Evolutionary conservation across 2,888 invertebrate species (phyloP), one percentile per base, ranked within the genome.

Genomic region (Plagodis dolabraria): DNA sequence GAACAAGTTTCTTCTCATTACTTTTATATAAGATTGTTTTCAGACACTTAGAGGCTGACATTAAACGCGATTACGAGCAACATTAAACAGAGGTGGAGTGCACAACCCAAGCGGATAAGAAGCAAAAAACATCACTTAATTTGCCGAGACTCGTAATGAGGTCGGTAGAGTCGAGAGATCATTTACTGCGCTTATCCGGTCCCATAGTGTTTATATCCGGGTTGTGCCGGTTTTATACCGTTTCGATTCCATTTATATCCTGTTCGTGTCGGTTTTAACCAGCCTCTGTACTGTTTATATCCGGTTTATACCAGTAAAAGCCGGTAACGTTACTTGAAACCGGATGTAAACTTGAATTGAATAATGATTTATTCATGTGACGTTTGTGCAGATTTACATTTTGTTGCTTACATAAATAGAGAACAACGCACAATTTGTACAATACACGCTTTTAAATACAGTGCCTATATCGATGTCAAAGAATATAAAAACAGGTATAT

Each of bases 121-220:
- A 52, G 35, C 33, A 47, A 57, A 60, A 57, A 52, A 42, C 35
- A 36, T 38, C 35, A 57, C 46, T 52, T 52, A 43, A 54, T 55
- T 63, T 56, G 43, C 46, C 52, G 45, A 53, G 55, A 50, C 48
- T 43, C 50, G 35, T 61, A 64, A 64, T 61, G 64, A 64, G 57
- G 49, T 54, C 50, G 40, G 38, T 42, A 50, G 57, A 56, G 57
- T 44, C 55, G 50, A 57, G 52, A 57, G 58, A 56, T 44, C 65
- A 54, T 47, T 66, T 56, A 62, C 59, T 46, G 47, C 52, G 36
- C 48, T 44, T 45, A 52, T 44, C 45, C 52, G 52, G 52, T 36
- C 22, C 34, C n/a, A 36, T 34, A 34, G 34, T 22, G 22, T 22
- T 22, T 22, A 22, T 22, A 22, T 22, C 22, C 22, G 22, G 22